Conservation (phyloP, 2,113 vertebrate genomes). For the Oryzias javanicus region DNA sequence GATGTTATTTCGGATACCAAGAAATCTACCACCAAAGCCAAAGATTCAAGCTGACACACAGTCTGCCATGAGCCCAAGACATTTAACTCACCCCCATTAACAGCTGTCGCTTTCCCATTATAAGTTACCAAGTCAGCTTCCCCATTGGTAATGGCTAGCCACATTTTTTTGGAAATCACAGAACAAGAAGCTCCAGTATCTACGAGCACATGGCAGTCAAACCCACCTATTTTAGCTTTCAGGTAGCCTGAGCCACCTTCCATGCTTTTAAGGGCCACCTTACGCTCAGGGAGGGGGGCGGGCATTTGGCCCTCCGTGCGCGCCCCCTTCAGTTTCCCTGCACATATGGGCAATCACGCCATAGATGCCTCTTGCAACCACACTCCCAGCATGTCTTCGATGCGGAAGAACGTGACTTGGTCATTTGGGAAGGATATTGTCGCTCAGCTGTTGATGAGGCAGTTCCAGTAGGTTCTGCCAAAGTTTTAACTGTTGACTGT, state of each 20-base stretch:
- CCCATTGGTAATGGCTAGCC: background rate
- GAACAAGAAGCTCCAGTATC: background rate
- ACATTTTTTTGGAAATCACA: background rate
- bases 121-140: background rate
- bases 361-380: background rate
- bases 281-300: background rate
- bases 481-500: too few relatives aligned
- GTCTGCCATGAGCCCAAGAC: background rate
- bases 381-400: background rate
- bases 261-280: background rate
- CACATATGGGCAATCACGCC: background rate
- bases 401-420: background rate
- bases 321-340: background rate
- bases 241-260: background rate
- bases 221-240: too few relatives aligned
- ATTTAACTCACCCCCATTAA: background rate
- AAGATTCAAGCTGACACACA: background rate
- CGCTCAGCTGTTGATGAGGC: background rate
- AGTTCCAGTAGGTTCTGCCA: too few relatives aligned
- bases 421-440: too few relatives aligned
- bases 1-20: background rate
- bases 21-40: background rate
- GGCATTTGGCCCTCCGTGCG: background rate
- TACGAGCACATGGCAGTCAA: too few relatives aligned
- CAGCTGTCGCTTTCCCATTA: background rate